Evolutionary conservation across 2,113 vertebrate species (phyloP).

Genomic region (Argyrosomus japonicus): DNA sequence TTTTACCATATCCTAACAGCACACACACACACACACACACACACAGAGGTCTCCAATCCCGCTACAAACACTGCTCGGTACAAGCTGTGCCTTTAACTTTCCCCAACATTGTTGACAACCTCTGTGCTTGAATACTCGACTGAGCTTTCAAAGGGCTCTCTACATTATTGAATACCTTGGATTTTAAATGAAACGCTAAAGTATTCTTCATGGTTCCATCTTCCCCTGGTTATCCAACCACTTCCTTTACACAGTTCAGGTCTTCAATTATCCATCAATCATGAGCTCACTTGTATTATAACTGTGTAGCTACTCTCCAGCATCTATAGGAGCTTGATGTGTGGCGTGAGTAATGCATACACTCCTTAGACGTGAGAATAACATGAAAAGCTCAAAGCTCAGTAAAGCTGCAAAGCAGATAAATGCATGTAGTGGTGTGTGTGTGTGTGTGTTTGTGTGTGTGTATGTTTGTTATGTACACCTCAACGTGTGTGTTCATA

Average conservation of each 20-base stretch:
- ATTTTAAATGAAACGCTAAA: constrained; percentile 74
- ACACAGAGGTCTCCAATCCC: constrained; percentile 3
- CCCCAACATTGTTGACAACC: constrained; percentile 60
- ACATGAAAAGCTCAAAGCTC: constrained; percentile 9
- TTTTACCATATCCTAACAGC: constrained; percentile 22
- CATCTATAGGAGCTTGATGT: constrained; percentile 31
- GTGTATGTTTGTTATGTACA: neutral
- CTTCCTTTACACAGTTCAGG: constrained; percentile 39
- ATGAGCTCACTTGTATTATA: constrained; percentile 52
- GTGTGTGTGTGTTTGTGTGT: neutral
- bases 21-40: constrained; percentile 19
- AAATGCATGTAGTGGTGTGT: neutral
- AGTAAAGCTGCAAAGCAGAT: constrained; percentile 3
- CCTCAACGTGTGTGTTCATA: constrained; percentile 9
- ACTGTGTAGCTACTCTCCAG: constrained; percentile 43
- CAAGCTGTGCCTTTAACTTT: constrained; percentile 58
- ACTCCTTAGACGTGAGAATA: constrained; percentile 3
- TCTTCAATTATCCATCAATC: constrained; percentile 72
- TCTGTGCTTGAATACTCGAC: constrained; percentile 59
- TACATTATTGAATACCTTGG: constrained; percentile 79
- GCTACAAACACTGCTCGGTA: constrained; percentile 17
- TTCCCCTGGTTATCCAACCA: constrained; percentile 61
- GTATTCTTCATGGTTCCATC: constrained; percentile 53
- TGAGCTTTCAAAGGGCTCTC: constrained; percentile 71
- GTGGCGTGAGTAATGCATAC: constrained; percentile 21